A percentile compares a stretch with the other conserved stretches of the same genome.
Evolutionary conservation across 2,113 vertebrate species (phyloP).

Genomic region (Misgurnus mizolepis): DNA sequence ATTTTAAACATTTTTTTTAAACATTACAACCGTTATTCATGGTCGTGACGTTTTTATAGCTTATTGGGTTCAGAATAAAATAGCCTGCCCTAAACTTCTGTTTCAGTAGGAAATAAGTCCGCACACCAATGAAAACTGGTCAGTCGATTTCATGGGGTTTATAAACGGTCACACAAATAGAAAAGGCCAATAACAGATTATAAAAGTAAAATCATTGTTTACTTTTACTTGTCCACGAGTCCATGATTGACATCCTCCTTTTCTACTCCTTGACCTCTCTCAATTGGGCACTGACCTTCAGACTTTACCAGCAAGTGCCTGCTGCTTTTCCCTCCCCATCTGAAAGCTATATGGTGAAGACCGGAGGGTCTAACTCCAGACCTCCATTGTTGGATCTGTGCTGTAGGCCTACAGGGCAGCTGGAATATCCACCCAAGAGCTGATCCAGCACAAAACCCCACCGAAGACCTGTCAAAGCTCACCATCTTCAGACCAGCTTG

Average conservation of each 20-base stretch:
- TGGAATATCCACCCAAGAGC: conserved; percentile 27
- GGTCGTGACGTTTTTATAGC: too few species aligned
- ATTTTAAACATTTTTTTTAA: too few species aligned
- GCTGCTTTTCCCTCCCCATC: neutral
- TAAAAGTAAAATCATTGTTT: neutral
- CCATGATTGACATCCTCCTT: neutral
- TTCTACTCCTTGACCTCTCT: conserved; percentile 8
- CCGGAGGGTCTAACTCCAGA: neutral
- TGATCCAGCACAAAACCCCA: conserved; percentile 49
- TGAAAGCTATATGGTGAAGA: conserved; percentile 1
- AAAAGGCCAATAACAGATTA: neutral
- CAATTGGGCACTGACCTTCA: neutral
- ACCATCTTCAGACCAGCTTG: conserved; percentile 8
- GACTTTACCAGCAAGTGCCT: neutral
- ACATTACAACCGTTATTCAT: too few species aligned
- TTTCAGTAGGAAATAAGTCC: too few species aligned
- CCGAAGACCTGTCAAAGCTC: conserved; percentile 48
- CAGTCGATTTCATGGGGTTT: neutral
- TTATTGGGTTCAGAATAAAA: too few species aligned
- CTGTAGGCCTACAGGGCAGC: conserved; percentile 1
- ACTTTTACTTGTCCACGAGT: neutral
- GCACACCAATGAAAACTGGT: too few species aligned
- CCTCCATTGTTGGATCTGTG: neutral
- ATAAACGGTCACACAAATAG: neutral
- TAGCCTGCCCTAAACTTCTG: too few species aligned